Percentiles rank a stretch among this genome's conserved stretches.
phyloP scores from a whole-genome alignment of 1,140 invertebrate genomes.

The Lordiphosa collinella region DNA sequence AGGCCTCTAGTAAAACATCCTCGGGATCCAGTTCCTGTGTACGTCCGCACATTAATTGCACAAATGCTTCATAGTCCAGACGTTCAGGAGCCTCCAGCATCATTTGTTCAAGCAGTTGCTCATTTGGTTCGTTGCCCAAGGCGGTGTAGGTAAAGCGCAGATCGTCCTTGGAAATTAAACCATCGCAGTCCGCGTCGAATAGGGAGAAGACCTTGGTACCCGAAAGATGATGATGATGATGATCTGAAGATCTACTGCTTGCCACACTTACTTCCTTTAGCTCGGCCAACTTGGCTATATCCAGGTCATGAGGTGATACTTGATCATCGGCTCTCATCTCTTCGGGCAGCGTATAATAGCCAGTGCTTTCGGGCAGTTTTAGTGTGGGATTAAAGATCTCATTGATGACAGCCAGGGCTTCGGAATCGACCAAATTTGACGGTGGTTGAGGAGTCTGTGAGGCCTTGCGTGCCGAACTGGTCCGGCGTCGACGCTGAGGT shows the following conservation, averaged over 20 bases:
- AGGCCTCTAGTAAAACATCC: conserved; percentile 82
- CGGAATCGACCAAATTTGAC: conserved; percentile 46
- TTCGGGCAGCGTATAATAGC: conserved; percentile 81
- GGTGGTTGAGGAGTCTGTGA: conserved; percentile 53
- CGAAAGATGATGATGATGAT: not conserved
- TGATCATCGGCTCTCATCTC: conserved; percentile 80
- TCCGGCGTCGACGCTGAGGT: conserved; percentile 51
- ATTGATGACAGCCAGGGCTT: conserved; percentile 79
- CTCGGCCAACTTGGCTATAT: conserved; percentile 82
- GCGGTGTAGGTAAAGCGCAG: conserved; percentile 82
- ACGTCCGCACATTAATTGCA: conserved; percentile 82
- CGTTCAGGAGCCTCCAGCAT: conserved; percentile 82
- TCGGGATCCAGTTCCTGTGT: conserved; percentile 83
- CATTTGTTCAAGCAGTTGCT: conserved; percentile 82
- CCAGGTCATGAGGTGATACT: conserved; percentile 81
- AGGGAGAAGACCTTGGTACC: conserved; percentile 82
- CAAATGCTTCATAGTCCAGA: conserved; percentile 83
- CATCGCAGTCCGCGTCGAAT: conserved; percentile 83
- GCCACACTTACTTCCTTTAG: conserved; percentile 80
- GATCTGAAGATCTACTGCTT: not conserved
- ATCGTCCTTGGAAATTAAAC: conserved; percentile 82
- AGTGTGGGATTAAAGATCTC: conserved; percentile 80
- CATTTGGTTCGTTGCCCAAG: conserved; percentile 81
- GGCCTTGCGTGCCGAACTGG: conserved; percentile 56
- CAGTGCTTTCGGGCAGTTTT: conserved; percentile 72